Evolutionary conservation across 2,888 invertebrate species (phyloP).

Genomic region (Troides oblongomaculatus): DNA sequence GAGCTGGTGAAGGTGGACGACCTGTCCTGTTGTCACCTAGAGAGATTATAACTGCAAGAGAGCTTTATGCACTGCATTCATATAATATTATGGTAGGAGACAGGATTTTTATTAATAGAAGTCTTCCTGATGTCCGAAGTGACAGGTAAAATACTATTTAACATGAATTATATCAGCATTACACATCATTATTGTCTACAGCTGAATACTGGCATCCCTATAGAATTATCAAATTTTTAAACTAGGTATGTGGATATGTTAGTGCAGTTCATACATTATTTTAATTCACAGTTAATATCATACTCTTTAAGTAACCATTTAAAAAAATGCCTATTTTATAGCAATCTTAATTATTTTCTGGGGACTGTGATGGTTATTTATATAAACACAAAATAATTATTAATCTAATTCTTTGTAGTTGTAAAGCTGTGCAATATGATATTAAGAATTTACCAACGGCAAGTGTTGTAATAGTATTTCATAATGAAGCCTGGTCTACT

Average conservation of each 20-base stretch:
- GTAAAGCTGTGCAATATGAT: constrained; percentile 56
- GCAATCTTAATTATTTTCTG: too few species aligned
- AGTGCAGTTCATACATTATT: too few species aligned
- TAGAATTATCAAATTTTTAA: too few species aligned
- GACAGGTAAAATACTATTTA: constrained; percentile 80
- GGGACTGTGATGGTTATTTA: too few species aligned
- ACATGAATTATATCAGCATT: constrained; percentile 20
- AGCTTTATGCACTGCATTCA: constrained; percentile 89
- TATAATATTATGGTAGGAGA: constrained; percentile 95
- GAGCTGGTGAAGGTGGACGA: constrained; percentile 88
- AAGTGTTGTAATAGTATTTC: constrained; percentile 97
- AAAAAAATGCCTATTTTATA: too few species aligned
- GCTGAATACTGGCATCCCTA: too few species aligned
- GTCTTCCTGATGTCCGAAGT: constrained; percentile 90
- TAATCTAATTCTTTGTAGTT: constrained; percentile 49
- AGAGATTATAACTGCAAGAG: constrained; percentile 87
- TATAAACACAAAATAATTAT: neutral
- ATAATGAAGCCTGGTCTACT: constrained; percentile 99
- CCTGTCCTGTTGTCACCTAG: constrained; percentile 88
- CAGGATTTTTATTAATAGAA: constrained; percentile 90
- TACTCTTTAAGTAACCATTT: too few species aligned
- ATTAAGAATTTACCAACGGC: constrained; percentile 88
- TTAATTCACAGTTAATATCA: too few species aligned
- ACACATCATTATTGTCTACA: neutral
- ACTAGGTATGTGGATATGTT: too few species aligned